Percentiles rank a stretch among this genome's conserved stretches.
Conservation (phyloP, 2,113 vertebrate genomes). For the Cepphus grylle region DNA sequence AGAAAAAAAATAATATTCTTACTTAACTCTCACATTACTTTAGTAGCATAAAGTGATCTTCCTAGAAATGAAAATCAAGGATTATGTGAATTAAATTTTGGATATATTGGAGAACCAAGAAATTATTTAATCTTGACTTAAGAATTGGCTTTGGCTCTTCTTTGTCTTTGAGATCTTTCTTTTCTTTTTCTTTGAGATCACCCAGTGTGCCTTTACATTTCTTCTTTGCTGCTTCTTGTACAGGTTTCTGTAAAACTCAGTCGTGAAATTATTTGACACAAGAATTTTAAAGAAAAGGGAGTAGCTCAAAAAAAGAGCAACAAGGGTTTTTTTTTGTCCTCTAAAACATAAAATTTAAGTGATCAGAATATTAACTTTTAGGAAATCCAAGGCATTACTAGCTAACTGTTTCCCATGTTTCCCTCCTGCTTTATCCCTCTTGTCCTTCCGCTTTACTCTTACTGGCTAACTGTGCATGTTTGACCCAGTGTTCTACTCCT, state of each 20-base stretch:
- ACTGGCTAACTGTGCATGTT: slow-evolving; percentile 71
- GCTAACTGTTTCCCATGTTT: slow-evolving; percentile 71
- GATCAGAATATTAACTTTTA: background rate
- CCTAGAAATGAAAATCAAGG: background rate
- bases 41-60: background rate
- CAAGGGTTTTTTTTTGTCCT: background rate
- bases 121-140: background rate
- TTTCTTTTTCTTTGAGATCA: background rate
- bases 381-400: background rate
- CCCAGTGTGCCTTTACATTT: background rate
- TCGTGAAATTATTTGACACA: background rate
- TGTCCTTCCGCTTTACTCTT: slow-evolving; percentile 69
- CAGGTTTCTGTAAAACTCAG: background rate
- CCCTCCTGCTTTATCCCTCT: slow-evolving; percentile 71
- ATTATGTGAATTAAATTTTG: background rate
- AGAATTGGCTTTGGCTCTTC: background rate
- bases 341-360: background rate
- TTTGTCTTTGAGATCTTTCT: background rate
- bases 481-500: slow-evolving; percentile 82
- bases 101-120: background rate
- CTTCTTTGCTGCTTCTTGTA: background rate
- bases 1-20: background rate
- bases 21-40: background rate
- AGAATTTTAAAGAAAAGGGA: background rate
- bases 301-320: background rate